Evolutionary conservation across 1,140 invertebrate genomes (phyloP), one percentile per base, ranked within the genome.

Genomic region (Bombus huntii): DNA sequence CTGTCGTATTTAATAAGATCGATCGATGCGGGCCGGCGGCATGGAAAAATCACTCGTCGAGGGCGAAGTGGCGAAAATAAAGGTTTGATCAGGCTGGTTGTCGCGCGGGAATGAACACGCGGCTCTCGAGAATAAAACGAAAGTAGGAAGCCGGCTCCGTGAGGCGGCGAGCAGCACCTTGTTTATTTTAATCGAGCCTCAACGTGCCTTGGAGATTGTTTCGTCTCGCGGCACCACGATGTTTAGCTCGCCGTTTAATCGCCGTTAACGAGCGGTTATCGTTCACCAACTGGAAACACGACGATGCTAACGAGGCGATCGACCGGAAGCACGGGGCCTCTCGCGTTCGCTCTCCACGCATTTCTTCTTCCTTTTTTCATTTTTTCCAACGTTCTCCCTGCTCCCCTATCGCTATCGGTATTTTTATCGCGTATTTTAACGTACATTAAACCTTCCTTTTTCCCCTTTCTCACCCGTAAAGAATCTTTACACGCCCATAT

Each of bases 201-300:
- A 88, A 87, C 82, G 86, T 90, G 88, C 89, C 84, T 83, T 81
- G 85, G 87, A 92, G 91, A 94, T 94, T 94, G 94, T 94, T 94
- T 94, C 93, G 94, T 94, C 93, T 94, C 91, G 92, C 88, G 88
- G 89, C 82, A 88, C 88, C 89, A 89, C 77, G 91, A 93, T 93
- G 92, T 94, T 94, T 94, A 93, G 93, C 92, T 92, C 81, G 91
- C 91, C 91, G 91, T 92, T 94, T 93, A 94, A 94, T 94, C 93
- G 90, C 91, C 91, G 88, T 94, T 94, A 94, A 94, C 93, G 92
- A 94, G 92, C 87, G 92, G 93, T 94, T 94, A 94, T 94, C 94
- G 94, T 93, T 93, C 91, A 88, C 91, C 89, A 88, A 93, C 91
- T 93, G 92, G 91, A 94, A 94, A 93, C 92, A 94, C 91, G 91